Evolutionary conservation across 2,797 vertebrate genomes (phyloP).

Genomic region (Nyctalus aviator): DNA sequence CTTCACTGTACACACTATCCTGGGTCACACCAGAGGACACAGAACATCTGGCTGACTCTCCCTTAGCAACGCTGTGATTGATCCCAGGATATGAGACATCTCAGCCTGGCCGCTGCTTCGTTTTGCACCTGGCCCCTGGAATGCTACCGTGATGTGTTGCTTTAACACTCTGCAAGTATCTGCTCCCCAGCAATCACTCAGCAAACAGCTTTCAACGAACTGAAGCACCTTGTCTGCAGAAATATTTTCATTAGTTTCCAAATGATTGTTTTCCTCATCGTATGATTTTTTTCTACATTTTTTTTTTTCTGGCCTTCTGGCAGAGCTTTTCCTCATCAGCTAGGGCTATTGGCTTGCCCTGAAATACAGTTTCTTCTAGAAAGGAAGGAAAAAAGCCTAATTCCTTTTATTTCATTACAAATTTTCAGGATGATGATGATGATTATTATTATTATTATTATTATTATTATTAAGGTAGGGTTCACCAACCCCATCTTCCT

Average conservation of each 20-base stretch:
- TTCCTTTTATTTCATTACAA: background rate
- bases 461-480: background rate
- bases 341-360: background rate
- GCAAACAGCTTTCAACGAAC: background rate
- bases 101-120: background rate
- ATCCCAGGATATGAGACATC: background rate
- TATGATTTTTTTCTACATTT: background rate
- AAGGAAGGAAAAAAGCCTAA: background rate
- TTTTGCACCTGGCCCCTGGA: background rate
- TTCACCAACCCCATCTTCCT: background rate
- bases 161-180: background rate
- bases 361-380: background rate
- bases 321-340: background rate
- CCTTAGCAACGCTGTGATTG: background rate
- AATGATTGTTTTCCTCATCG: background rate
- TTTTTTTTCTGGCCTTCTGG: background rate
- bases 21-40: background rate
- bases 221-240: background rate
- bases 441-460: background rate
- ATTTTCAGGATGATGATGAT: background rate
- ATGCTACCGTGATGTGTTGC: background rate
- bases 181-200: background rate
- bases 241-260: constrained; percentile 38
- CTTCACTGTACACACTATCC: background rate
- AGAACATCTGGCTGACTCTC: background rate